Conservation (phyloP, 2,113 vertebrate species). For the Cheilinus undulatus region DNA sequence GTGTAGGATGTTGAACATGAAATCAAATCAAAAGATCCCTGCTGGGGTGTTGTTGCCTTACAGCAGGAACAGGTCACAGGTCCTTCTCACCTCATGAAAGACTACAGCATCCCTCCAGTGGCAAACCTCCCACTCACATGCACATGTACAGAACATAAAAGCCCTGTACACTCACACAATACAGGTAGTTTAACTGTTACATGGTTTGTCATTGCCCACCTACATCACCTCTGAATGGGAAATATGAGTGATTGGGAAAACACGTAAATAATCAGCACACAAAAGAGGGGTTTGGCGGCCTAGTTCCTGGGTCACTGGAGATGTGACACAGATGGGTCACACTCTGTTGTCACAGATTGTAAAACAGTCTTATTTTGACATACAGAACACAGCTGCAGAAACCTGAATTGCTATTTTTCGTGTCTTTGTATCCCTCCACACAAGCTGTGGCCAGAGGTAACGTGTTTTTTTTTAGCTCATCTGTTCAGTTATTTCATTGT, state of each 20-base stretch:
- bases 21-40: constrained; percentile 43
- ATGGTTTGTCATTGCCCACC: constrained; percentile 38
- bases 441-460: neutral
- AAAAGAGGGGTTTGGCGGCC: constrained; percentile 7
- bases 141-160: constrained; percentile 3
- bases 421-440: neutral
- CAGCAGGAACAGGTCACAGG: constrained; percentile 14
- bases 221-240: constrained; percentile 43
- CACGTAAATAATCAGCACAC: neutral
- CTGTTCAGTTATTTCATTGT: neutral
- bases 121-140: constrained; percentile 55
- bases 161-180: constrained; percentile 12
- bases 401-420: constrained; percentile 1
- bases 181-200: constrained; percentile 48
- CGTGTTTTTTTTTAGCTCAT: neutral
- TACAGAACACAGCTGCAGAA: constrained; percentile 6
- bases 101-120: neutral
- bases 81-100: constrained; percentile 45
- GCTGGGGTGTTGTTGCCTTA: constrained; percentile 22
- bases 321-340: constrained; percentile 14
- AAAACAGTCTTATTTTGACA: constrained; percentile 40
- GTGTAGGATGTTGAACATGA: constrained; percentile 23
- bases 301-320: constrained; percentile 4
- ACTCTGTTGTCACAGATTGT: neutral
- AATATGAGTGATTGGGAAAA: constrained; percentile 29